Evolutionary conservation across 2,113 vertebrate genomes (phyloP), one percentile per base, ranked within the genome.

Genomic region (Odontophorus gujanensis): DNA sequence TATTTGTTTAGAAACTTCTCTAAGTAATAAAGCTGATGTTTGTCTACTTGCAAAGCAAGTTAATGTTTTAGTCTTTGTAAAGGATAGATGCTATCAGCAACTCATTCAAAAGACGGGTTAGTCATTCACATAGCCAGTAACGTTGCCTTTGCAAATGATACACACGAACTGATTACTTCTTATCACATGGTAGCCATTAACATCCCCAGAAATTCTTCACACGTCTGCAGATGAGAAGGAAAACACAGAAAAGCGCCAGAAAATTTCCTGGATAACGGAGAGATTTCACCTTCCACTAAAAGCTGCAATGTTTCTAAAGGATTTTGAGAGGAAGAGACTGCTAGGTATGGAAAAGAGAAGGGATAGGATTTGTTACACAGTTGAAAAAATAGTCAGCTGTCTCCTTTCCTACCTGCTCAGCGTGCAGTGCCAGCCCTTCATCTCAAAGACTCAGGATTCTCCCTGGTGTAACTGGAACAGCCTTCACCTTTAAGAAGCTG

Each of bases 331-430:
- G 38, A 28, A 71, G 17, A 53, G 40, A 47, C 25, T 40, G 11
- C 47, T 67, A 65, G 59, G 51, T 80, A 40, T 7, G 8, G 24
- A 45, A 66, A 63, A 26, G 32, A 22, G 47, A 55, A n/a, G 65
- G 32, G 25, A 16, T 17, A 79, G 28, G 32, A 78, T 65, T 59
- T 38, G 22, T 81, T 69, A 68, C n/a, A 5, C 0, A 2, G 10
- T 22, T 13, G 51, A 85, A 51, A 19, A 19, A 43, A 36, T 4
- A 18, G 2, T 47, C 24, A 11, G 69, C 24, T 48, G 63, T 7
- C 11, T 83, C 26, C 11, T 47, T 79, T 77, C 72, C 71, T 88
- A 72, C 80, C 72, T 88, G 80, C 81, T 74, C 51, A 79, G 45
- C 75, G 66, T 67, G 42, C 40, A 50, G 51, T 36, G 88, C 81